Conservation (phyloP, 2,797 vertebrate genomes). For the Chiroxiphia lanceolata region DNA sequence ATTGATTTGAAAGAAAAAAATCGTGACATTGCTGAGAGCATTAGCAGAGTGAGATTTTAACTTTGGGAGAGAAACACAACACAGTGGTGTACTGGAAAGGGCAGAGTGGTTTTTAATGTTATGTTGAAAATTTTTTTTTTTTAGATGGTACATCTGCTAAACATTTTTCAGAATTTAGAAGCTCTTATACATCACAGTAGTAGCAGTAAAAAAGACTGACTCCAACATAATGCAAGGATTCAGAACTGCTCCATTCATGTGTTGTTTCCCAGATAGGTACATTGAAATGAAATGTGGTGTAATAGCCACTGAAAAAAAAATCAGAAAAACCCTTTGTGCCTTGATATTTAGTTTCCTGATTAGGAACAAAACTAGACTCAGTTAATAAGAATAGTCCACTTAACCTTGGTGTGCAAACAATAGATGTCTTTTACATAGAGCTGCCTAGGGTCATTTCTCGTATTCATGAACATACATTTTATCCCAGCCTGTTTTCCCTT, state of each 20-base stretch:
- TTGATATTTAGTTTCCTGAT: conserved; percentile 9
- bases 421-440: neutral
- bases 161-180: neutral
- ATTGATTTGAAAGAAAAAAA: conserved; percentile 28
- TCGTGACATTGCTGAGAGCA: neutral
- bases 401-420: conserved; percentile 1
- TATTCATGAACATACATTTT: neutral
- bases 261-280: neutral
- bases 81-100: neutral
- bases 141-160: neutral
- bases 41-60: neutral
- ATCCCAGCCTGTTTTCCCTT: neutral
- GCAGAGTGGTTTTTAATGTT: neutral
- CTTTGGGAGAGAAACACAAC: neutral
- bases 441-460: neutral
- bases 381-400: neutral
- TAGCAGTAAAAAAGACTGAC: neutral
- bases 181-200: neutral
- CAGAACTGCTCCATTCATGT: neutral
- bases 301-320: neutral
- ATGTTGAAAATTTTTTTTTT: neutral
- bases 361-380: neutral
- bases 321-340: neutral
- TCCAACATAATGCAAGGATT: neutral
- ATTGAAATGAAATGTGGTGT: neutral